Evolutionary conservation across 1,140 invertebrate genomes (phyloP).

Genomic region (Brachystomella parvula): DNA sequence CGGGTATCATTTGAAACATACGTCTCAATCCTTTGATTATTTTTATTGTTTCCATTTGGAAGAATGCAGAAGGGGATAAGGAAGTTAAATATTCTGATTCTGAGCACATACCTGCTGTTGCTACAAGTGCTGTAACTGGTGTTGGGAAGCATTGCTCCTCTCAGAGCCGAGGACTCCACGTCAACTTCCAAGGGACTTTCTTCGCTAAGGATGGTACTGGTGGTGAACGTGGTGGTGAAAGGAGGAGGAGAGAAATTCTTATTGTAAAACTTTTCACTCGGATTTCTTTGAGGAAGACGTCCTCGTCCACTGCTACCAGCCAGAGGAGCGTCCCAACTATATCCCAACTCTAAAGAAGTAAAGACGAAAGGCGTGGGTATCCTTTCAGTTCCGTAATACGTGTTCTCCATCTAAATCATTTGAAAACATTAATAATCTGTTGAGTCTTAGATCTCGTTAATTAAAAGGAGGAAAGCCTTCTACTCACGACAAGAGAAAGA

Average conservation of each 20-base stretch:
- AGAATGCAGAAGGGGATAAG: neutral
- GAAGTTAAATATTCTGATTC: neutral
- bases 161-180: neutral
- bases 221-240: neutral
- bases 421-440: slow-evolving; percentile 11
- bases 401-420: slow-evolving; percentile 35
- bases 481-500: neutral
- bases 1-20: neutral
- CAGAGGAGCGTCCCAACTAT: no score
- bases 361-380: slow-evolving; percentile 33
- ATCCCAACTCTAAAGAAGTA: slow-evolving; percentile 16
- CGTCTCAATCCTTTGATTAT: slow-evolving; percentile 9
- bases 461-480: slow-evolving; percentile 8
- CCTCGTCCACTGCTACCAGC: neutral
- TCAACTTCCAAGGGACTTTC: neutral
- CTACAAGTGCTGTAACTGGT: slow-evolving; percentile 4
- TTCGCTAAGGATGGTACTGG: neutral
- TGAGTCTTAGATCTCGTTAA: slow-evolving; percentile 5
- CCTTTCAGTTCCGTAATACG: slow-evolving; percentile 21
- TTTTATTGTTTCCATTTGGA: neutral
- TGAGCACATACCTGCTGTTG: slow-evolving; percentile 20
- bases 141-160: slow-evolving; percentile 9
- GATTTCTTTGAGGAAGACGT: neutral
- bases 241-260: neutral
- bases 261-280: slow-evolving; percentile 3